Percentiles rank a stretch among this genome's conserved stretches.
Conservation (phyloP, 2,888 invertebrate species). For the Acrobasis suavella region DNA sequence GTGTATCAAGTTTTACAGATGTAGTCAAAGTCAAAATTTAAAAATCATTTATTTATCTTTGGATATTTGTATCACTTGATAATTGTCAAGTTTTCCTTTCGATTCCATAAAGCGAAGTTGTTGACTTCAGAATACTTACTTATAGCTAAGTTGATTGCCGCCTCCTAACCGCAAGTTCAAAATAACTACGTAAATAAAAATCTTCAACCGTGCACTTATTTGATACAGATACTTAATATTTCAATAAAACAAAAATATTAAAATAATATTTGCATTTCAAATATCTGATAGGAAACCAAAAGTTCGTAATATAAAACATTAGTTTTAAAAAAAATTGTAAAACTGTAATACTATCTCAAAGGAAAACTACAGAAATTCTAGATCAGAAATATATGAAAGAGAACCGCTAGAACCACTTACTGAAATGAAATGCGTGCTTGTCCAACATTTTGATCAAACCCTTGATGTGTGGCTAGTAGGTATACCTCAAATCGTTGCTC, state of each 20-base stretch:
- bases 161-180: too few species aligned
- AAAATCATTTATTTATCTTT: too few species aligned
- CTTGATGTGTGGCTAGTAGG: constrained; percentile 38
- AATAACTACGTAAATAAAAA: too few species aligned
- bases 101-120: too few species aligned
- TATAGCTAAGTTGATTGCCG: too few species aligned
- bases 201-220: too few species aligned
- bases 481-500: constrained; percentile 37
- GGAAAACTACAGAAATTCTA: constrained; percentile 41
- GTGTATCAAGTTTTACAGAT: too few species aligned
- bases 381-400: constrained; percentile 40
- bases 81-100: too few species aligned
- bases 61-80: too few species aligned
- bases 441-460: constrained; percentile 40
- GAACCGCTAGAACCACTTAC: constrained; percentile 45
- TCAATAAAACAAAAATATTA: background rate
- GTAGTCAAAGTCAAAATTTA: too few species aligned
- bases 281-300: background rate
- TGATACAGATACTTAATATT: too few species aligned
- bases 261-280: background rate
- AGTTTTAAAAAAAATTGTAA: constrained; percentile 22
- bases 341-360: constrained; percentile 24
- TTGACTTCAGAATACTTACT: too few species aligned
- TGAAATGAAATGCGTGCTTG: constrained; percentile 54
- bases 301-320: constrained; percentile 15